Percentiles rank a stretch among this genome's conserved stretches.
Evolutionary conservation across 2,797 vertebrate species (phyloP).

Genomic region (Galagoides demidoff): DNA sequence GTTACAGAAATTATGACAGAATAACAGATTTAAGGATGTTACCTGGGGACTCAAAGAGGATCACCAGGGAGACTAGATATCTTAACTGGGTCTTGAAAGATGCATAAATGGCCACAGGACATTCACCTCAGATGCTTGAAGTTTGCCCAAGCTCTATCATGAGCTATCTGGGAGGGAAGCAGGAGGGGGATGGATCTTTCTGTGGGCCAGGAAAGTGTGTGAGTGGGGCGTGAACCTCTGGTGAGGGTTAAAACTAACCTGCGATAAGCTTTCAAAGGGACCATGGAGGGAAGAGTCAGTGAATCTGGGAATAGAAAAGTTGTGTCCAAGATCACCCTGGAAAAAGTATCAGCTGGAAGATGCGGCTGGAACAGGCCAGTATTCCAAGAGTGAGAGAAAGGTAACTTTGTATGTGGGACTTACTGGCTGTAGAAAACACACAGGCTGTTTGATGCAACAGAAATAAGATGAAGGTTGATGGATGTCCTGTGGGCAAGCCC

Average conservation of each 20-base stretch:
- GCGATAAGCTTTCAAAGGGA: neutral
- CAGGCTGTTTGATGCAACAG: neutral
- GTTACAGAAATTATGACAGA: neutral
- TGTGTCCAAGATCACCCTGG: neutral
- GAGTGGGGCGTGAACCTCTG: neutral
- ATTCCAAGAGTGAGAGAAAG: neutral
- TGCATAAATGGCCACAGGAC: neutral
- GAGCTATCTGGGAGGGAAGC: neutral
- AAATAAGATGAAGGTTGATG: neutral
- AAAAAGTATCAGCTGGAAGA: neutral
- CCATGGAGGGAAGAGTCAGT: neutral
- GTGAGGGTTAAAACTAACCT: neutral
- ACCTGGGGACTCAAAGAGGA: neutral
- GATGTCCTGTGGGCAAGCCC: neutral
- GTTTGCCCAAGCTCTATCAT: accelerated
- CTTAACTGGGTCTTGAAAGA: neutral
- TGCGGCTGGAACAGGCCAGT: neutral
- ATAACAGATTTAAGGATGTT: neutral
- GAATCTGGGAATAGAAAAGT: neutral
- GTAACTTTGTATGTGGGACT: neutral
- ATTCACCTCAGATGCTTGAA: neutral
- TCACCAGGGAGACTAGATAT: neutral
- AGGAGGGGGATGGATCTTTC: neutral
- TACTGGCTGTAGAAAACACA: neutral
- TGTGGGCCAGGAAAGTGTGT: neutral